Evolutionary conservation across 2,888 invertebrate species (phyloP), one percentile per base, ranked within the genome.

Genomic region (Terebella lapidaria): DNA sequence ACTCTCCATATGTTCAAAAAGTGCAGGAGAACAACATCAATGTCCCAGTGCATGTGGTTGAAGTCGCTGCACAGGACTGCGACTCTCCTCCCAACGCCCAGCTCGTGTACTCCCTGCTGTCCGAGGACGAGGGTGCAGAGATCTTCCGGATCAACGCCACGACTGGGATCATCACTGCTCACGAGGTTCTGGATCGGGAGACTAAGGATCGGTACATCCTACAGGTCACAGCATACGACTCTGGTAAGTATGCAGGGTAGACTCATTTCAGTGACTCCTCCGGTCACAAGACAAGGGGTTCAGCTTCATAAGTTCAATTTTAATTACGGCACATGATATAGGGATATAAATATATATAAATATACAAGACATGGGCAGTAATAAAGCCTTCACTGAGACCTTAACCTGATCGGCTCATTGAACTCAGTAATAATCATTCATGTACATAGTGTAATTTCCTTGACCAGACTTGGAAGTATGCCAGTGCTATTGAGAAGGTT

Each of bases 1-100:
- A 95, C 82, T 93, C 94, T n/a, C 94, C 94, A 0, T 94, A 94
- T 82, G 83, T 92, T 75, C 92, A 92, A 2, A 89, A 90, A 79
- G 92, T 94, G 60, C 91, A 57, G 35, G 93, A 88, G 95, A 72
- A 73, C 42, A 68, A 72, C 60, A 62, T 59, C n/a, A 51, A 87
- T 85, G 72, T 90, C 1, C 75, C 76, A 0, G 79, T 81, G 2
- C 76, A 80, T 59, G 78, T 84, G 70, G 62, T 70, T 4, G 71
- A 90, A 69, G 90, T 94, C 55, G 87, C 88, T 69, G 94, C 94
- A 27, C 84, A 92, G 58, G 96, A 96, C 76, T 89, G 64, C 4
- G 79, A 79, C 60, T 71, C 72, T 1, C 54, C 47, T 10, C 27
- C 46, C 22, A 56, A 92, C 92, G 75, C 89, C 91, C 0, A 91